Base-by-base conservation (phyloP, 2,113 vertebrate species). In the Alligator sinensis region DNA sequence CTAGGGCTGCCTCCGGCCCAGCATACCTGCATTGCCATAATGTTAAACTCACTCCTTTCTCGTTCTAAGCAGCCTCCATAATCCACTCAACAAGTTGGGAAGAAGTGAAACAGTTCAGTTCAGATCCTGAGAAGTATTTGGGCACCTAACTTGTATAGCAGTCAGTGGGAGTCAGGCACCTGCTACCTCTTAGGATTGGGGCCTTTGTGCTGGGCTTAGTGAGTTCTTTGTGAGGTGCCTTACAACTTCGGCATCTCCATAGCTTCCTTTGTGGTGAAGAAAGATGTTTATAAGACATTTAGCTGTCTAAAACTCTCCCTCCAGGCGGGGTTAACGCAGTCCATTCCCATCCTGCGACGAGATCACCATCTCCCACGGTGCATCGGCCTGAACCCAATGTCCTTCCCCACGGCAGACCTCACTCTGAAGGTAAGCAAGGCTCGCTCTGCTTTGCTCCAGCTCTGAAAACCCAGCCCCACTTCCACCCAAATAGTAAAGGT, bases 331-430 rank as follows among this genome's bases (percentile, higher is more conserved):
- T 96, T 99, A 62, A 98, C 99, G 24, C 99, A 99, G 96, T 98
- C 98, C 84, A 99, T 99, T 90, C 99, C 99, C 57, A 99, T 99
- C 95, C 98, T 99, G 60, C 98, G 99, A 72, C 98, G 99, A 72
- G 99, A 99, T 86, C 99, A 99, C 74, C 99, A 99, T 95, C 98
- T 99, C 89, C 99, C 99, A 96, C 98, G 98, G 14, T 99, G 98
- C 89, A 99, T 99, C 1, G 98, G 98, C 96, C 99, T 99, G 87
- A 99, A 99, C 94, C 98, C 99, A 13, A 98, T 99, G 96, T 99
- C 99, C 84, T 99, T 99, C 96, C 99, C 99, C 78, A 99, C 98
- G 9, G 98, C 99, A 4, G 99, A 99, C 95, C 99, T 99, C 90
- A 99, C 99, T 1, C 98, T 99, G 81, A 99, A 99, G 99, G 99